Evolutionary conservation across 2,113 vertebrate genomes (phyloP).

Genomic region (Actenoides lindsayi): DNA sequence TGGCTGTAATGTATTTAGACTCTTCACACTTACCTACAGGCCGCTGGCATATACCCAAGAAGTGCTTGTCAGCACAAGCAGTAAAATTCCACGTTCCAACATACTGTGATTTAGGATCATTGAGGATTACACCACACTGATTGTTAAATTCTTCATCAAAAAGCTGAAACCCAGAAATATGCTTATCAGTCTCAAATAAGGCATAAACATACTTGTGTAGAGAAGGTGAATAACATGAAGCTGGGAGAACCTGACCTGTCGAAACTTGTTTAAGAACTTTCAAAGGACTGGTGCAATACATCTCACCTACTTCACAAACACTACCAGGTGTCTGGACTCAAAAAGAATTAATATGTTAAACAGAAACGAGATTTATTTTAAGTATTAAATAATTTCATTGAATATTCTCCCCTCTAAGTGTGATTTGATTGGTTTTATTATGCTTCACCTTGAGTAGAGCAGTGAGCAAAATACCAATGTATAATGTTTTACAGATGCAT

Average conservation of each 20-base stretch:
- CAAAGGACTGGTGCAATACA: conserved; percentile 7
- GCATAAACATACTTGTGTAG: neutral
- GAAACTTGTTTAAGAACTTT: conserved; percentile 16
- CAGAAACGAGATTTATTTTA: too few relatives aligned
- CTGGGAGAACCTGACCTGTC: neutral
- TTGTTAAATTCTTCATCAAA: conserved; percentile 78
- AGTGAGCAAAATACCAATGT: neutral
- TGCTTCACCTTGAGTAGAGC: neutral
- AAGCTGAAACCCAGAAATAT: conserved; percentile 68
- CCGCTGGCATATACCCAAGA: conserved; percentile 84
- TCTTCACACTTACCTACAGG: conserved; percentile 78
- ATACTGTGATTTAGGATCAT: conserved; percentile 80
- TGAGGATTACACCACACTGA: conserved; percentile 85
- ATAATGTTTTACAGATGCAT: neutral
- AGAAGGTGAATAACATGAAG: neutral
- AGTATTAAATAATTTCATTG: too few relatives aligned
- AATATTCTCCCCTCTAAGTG: too few relatives aligned
- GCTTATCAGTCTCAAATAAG: neutral
- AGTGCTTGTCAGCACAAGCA: conserved; percentile 79
- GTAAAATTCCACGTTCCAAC: conserved; percentile 92
- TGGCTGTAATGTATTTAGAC: neutral
- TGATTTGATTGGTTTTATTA: neutral
- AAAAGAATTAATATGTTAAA: neutral
- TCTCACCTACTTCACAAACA: conserved; percentile 1
- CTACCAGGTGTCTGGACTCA: neutral